A percentile compares a stretch with the other conserved stretches of the same genome.
Conservation (phyloP, 1,140 invertebrate species). For the Ridgeia piscesae region DNA sequence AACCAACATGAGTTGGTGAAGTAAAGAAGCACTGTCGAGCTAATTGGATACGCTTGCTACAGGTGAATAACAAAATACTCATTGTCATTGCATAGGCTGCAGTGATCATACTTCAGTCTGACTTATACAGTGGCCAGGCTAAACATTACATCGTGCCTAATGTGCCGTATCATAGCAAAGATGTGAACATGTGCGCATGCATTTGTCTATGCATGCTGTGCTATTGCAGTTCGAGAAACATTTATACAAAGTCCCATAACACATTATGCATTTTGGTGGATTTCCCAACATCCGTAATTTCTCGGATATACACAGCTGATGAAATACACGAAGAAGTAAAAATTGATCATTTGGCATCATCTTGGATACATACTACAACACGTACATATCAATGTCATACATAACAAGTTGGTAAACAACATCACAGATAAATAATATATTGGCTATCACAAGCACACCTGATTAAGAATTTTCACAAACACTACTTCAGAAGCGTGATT, state of each 20-base stretch:
- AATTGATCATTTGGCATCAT: background rate
- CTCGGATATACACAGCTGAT: background rate
- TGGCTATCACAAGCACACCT: background rate
- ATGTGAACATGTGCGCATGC: background rate
- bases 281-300: background rate
- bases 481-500: background rate
- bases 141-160: background rate
- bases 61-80: background rate
- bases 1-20: background rate
- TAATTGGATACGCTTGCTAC: background rate
- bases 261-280: background rate
- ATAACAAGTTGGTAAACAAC: background rate
- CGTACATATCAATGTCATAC: background rate
- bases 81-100: slow-evolving; percentile 4
- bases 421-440: background rate
- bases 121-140: background rate
- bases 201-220: background rate
- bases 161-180: background rate
- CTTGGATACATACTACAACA: background rate
- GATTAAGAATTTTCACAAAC: background rate
- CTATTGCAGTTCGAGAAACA: background rate
- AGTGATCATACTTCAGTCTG: background rate
- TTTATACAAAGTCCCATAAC: background rate
- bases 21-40: background rate
- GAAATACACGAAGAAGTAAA: background rate